Evolutionary conservation across 2,113 vertebrate genomes (phyloP).

Genomic region (Pelecanus crispus): DNA sequence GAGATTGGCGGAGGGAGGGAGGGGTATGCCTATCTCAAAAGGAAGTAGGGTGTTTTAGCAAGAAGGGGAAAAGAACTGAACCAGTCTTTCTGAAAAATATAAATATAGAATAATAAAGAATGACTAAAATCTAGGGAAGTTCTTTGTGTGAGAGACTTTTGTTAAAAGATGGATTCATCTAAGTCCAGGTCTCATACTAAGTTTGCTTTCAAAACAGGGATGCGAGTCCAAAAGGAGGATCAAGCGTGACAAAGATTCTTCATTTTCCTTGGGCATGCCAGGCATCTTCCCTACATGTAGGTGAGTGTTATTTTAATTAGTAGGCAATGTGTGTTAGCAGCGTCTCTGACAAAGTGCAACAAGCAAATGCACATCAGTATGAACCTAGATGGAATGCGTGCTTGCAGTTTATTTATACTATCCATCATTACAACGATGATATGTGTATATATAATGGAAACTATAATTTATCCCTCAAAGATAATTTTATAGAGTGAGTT

Average conservation of each 20-base stretch:
- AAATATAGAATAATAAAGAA: not conserved
- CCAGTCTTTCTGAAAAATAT: not conserved
- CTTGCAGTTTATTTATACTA: not conserved
- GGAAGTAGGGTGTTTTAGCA: not conserved
- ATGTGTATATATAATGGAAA: not conserved
- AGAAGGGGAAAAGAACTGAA: not conserved
- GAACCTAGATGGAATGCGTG: not conserved
- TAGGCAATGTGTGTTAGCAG: not conserved
- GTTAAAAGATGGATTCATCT: not conserved
- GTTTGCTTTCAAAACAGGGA: not conserved
- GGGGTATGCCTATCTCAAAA: not conserved
- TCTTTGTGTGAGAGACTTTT: not conserved
- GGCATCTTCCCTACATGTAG: not conserved
- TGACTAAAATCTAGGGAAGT: not conserved
- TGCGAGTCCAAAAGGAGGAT: not conserved
- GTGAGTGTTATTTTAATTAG: not conserved
- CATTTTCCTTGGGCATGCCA: not conserved
- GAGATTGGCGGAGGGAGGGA: rapidly evolving
- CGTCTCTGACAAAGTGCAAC: not conserved
- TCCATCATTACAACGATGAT: not conserved
- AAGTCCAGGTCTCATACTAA: not conserved
- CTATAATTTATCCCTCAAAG: not conserved
- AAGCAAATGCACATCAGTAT: not conserved
- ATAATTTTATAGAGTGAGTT: not conserved
- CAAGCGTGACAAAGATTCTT: not conserved